Evolutionary conservation across 1,140 invertebrate genomes (phyloP), one percentile per base, ranked within the genome.

Genomic region (Psix sp.): DNA sequence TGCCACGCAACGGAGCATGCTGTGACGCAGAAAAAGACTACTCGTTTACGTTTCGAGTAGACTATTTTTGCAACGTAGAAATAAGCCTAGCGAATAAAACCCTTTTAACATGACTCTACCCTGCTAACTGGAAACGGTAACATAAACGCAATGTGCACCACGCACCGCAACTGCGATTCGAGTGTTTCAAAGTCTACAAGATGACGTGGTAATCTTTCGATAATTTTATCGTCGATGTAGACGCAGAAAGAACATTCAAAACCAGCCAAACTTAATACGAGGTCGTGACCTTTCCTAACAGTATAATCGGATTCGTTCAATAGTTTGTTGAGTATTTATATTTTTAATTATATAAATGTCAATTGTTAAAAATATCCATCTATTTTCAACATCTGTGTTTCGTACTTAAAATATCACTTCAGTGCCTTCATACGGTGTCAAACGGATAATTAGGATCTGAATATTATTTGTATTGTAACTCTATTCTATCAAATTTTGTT

Each of bases 81-180:
- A 10, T 36, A 31, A 66, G 33, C 48, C 62, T 57, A 67, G 49
- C 52, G 52, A 72, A 70, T 63, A 48, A 65, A 40, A 18, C 62
- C 71, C 66, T 67, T 67, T 65, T 48, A 45, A 62, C 49, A 36
- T 52, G 49, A 14, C 20, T 39, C 36, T 63, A 21, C 13, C 51
- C 62, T 17, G 49, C 51, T 70, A 67, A 73, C 75, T 72, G 73
- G 76, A 77, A 77, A 74, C 63, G 54, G 51, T 59, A 75, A 77
- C 63, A 59, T 76, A 77, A 67, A 76, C 71, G 45, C 38, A 39
- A 57, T 42, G 20, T 38, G 35, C 42, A 65, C 66, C 65, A 77
- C 68, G 72, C 65, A 59, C 40, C 42, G 15, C 20, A 35, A 56
- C 62, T 56, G 40, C 24, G 31, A 39, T 40, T 60, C 45, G 21